Evolutionary conservation across 2,888 invertebrate species (phyloP).

Genomic region (Argyresthia goedartella): DNA sequence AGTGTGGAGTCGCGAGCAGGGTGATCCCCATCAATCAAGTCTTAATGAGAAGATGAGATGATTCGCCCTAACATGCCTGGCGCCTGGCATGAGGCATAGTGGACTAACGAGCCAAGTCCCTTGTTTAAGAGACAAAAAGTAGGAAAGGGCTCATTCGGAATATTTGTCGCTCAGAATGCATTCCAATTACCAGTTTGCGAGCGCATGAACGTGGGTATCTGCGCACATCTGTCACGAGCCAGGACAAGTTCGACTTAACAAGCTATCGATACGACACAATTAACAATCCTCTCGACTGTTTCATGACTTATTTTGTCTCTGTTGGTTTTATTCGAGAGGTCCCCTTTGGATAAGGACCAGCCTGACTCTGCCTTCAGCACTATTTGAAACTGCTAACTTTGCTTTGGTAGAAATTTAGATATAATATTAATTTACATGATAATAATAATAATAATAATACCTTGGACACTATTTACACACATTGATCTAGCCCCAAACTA

Average conservation of each 20-base stretch:
- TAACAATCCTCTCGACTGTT: background rate
- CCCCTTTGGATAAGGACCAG: too few species aligned
- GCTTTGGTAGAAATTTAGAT: too few species aligned
- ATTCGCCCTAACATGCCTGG: slow-evolving; percentile 32
- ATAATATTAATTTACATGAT: too few species aligned
- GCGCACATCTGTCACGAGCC: slow-evolving; percentile 27
- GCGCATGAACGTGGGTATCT: slow-evolving; percentile 47
- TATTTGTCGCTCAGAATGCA: slow-evolving; percentile 33
- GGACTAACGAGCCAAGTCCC: slow-evolving; percentile 33
- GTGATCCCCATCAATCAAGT: slow-evolving; percentile 34
- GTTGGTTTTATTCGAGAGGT: too few species aligned
- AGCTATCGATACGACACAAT: slow-evolving; percentile 1
- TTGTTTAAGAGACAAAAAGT: slow-evolving; percentile 15
- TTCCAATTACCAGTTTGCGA: slow-evolving; percentile 51
- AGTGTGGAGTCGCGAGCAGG: slow-evolving; percentile 9
- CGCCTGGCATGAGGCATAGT: slow-evolving; percentile 12
- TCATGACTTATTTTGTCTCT: background rate
- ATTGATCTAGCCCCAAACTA: too few species aligned
- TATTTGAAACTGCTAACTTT: too few species aligned
- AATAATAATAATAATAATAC: too few species aligned
- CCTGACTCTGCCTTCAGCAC: too few species aligned
- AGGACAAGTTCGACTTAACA: background rate
- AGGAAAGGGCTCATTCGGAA: slow-evolving; percentile 15
- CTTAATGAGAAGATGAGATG: slow-evolving; percentile 37
- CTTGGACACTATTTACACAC: too few species aligned